Evolutionary conservation across 2,888 invertebrate species (phyloP), one percentile per base, ranked within the genome.

Genomic region (Galeruca laticollis): DNA sequence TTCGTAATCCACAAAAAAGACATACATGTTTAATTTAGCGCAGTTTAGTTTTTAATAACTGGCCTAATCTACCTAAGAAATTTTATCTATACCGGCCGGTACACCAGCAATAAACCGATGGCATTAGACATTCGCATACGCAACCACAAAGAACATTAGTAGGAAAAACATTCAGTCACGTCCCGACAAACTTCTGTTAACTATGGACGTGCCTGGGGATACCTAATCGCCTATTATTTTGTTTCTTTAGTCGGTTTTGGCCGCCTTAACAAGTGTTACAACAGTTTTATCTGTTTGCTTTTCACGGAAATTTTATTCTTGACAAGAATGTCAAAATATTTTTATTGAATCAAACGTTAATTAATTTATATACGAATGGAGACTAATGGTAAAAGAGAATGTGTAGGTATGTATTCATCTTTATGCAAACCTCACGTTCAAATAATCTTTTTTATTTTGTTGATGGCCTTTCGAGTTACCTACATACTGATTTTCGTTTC

Each of bases 171-270:
- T 78, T 77, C 76, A 73, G 76, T 78, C 78, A 77, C 77, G 78
- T 77, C 70, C 68, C 69, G 40, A 61, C 65, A 69, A 75, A 78
- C 78, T 78, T 77, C 77, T 77, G 79, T 80, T 80, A 80, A 79
- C 78, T 78, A 76, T 75, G 76, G 69, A 80, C 81, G 79, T 80
- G 80, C 77, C 73, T 75, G 74, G 75, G 79, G 78, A 79, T 80
- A 80, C 75, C 73, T 80, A 81, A 80, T 81, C 79, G 77, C 74
- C 75, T 75, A 81, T 79, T 81, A 79, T 77, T 76, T 72, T 61
- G 70, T 66, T 66, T 33, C 66, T 66, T 66, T 35, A 56, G 56
- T 59, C 65, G 65, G 49, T 47, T 57, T 66, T 60, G 59, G 66
- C 59, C 66, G 66, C 66, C 18, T 66, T 66, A 51, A 66, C 49